Base-by-base conservation (phyloP, 2,888 invertebrate species). In the Synanthedon vespiformis region DNA sequence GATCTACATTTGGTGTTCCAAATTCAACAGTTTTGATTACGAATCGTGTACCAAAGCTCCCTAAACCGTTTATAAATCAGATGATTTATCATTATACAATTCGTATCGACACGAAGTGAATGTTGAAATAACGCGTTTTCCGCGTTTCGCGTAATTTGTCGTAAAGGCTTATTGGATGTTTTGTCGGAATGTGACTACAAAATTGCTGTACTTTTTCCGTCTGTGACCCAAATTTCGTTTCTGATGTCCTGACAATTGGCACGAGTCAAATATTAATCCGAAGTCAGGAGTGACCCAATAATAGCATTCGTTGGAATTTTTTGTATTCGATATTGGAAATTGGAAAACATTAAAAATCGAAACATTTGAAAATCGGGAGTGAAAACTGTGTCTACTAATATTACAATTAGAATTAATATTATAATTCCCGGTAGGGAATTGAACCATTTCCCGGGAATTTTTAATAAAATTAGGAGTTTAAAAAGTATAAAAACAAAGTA, bases 221-320 rank as follows among this genome's bases (percentile, higher is more conserved):
- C 53, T 49, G 44, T 58, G 59, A 58, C 62, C 61, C 52, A 59
- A 51, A 63, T 63, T 60, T 60, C 54, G 54, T 49, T 50, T 49
- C 53, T 44, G 58, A 60, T 61, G 55, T 62, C 63, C 59, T 54
- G 52, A 14, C n/a, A 48, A 62, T 60, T 57, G 18, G 40, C 57
- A n/a, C 41, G 41, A 41, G 41, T 41, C 41, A 41, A 41, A 41
- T 41, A 41, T 41, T 41, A 41, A 13, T 4, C 41, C 13, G 41
- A 13, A 41, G 41, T 41, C 13, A 10, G n/a, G 41, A 13, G 41
- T 13, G 41, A 8, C 41, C 22, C 22, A 41, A 2, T 41, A 41
- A 41, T 41, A n/a, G 41, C 41, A 44, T 14, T 14, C 44, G n/a
- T 44, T 44, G 44, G 44, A 44, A 13, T 44, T 44, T 8, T 34